Evolutionary conservation across 2,797 vertebrate genomes (phyloP).

Genomic region (Artibeus lituratus): DNA sequence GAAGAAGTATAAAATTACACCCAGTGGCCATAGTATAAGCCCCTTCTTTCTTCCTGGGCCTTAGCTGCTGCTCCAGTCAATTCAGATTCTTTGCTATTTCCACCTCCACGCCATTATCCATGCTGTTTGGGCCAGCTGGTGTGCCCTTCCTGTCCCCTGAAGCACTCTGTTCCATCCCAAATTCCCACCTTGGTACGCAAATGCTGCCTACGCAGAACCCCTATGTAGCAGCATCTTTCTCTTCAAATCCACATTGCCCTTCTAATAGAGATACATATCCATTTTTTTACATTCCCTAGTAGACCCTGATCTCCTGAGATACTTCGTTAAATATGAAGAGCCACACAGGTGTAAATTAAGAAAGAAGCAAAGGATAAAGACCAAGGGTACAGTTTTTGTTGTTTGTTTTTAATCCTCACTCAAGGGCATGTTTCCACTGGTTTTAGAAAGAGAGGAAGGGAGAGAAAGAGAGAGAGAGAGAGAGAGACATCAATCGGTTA

Average conservation of each 20-base stretch:
- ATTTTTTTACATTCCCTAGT: background rate
- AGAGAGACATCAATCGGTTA: background rate
- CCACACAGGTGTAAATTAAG: background rate
- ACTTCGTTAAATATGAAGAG: constrained; percentile 1
- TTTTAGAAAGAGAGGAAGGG: background rate
- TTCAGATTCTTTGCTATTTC: background rate
- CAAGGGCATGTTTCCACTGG: background rate
- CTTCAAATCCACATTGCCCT: background rate
- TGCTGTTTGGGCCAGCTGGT: background rate
- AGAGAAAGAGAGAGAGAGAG: too few species aligned
- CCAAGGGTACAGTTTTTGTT: background rate
- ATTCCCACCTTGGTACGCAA: background rate
- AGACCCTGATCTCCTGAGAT: background rate
- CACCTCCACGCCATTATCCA: background rate
- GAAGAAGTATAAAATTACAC: background rate
- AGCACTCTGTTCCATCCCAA: background rate
- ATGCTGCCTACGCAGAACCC: background rate
- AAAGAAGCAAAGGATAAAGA: constrained; percentile 9
- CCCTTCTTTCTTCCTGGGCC: background rate
- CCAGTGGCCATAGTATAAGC: background rate
- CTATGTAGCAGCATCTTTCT: background rate
- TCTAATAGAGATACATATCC: background rate
- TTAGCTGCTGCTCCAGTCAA: constrained; percentile 3
- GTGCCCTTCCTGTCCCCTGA: background rate
- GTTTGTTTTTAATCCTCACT: background rate